Percentiles rank a stretch among this genome's conserved stretches.
Evolutionary conservation across 2,888 invertebrate species (phyloP).

Genomic region (Zonitis immaculata): DNA sequence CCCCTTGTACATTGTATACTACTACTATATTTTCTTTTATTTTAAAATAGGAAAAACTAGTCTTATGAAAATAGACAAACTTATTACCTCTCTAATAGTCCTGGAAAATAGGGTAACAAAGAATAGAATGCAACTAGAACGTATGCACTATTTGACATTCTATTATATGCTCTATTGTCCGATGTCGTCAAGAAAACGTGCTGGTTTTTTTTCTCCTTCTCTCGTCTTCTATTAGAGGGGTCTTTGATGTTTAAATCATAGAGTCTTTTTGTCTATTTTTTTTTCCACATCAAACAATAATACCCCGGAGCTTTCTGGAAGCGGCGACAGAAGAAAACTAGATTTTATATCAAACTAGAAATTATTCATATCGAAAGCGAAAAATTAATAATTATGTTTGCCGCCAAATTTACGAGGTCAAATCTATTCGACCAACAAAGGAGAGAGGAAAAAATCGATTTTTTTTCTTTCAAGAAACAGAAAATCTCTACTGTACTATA

Average conservation of each 20-base stretch:
- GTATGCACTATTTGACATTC: constrained; percentile 36
- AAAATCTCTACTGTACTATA: not conserved
- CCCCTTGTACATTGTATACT: not conserved
- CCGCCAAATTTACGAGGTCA: constrained; percentile 15
- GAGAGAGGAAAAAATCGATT: not conserved
- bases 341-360: too few relatives aligned
- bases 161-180: constrained; percentile 32
- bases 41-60: constrained; percentile 23
- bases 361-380: too few relatives aligned
- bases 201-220: too few relatives aligned
- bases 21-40: not conserved
- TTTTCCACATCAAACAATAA: too few relatives aligned
- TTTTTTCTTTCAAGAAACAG: not conserved
- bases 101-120: constrained; percentile 28
- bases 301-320: too few relatives aligned
- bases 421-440: constrained; percentile 1
- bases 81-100: constrained; percentile 29
- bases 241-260: constrained; percentile 35
- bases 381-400: constrained; percentile 10
- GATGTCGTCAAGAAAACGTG: constrained; percentile 29
- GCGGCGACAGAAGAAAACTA: too few relatives aligned
- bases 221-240: too few relatives aligned
- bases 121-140: constrained; percentile 23
- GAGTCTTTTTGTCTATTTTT: constrained; percentile 3
- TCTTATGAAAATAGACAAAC: constrained; percentile 25